phyloP scores from a whole-genome alignment of 2,888 invertebrate species.

The Panorpa germanica region DNA sequence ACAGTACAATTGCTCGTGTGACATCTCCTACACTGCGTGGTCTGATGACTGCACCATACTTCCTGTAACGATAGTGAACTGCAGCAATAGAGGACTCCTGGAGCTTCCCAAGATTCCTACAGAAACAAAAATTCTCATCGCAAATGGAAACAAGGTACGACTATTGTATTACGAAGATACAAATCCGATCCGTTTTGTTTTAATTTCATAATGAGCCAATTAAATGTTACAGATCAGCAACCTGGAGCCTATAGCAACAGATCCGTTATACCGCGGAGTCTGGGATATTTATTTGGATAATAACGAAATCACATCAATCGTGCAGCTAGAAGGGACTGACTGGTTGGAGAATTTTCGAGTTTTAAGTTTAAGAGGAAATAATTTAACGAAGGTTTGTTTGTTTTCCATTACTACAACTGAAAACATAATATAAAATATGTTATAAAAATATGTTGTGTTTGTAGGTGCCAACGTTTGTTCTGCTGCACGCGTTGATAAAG shows the following conservation, averaged over 20 bases:
- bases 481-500: constrained; percentile 57
- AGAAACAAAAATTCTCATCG: constrained; percentile 41
- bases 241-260: constrained; percentile 38
- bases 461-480: constrained; percentile 59
- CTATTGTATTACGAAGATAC: constrained; percentile 14
- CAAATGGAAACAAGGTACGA: constrained; percentile 45
- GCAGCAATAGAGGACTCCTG: constrained; percentile 32
- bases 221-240: constrained; percentile 32
- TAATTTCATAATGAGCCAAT: constrained; percentile 7
- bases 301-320: constrained; percentile 46
- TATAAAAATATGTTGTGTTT: constrained; percentile 10
- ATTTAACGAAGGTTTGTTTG: constrained; percentile 42
- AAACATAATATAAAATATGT: constrained; percentile 8
- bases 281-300: constrained; percentile 59
- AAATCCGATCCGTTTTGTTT: not conserved
- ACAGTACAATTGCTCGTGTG: constrained; percentile 43
- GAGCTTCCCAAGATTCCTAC: constrained; percentile 42
- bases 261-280: constrained; percentile 44
- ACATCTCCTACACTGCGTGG: constrained; percentile 41
- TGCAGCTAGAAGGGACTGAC: constrained; percentile 52
- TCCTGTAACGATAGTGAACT: constrained; percentile 50
- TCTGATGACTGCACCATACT: constrained; percentile 27
- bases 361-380: constrained; percentile 57
- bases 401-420: not conserved
- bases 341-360: constrained; percentile 64